phyloP scores from a whole-genome alignment of 2,797 vertebrate species.

The Discoglossus pictus region DNA sequence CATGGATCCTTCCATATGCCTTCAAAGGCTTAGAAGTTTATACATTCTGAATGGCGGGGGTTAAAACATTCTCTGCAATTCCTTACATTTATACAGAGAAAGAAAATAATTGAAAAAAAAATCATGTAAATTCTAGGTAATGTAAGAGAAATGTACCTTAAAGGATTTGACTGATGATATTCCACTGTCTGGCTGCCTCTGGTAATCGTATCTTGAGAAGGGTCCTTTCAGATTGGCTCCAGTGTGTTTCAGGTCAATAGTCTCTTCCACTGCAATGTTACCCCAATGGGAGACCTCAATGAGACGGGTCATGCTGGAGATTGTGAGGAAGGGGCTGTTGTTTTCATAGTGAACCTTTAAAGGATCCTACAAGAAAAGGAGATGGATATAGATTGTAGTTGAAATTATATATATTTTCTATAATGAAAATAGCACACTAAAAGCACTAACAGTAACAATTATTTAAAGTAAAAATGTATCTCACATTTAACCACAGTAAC shows the following conservation, averaged over 20 bases:
- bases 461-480: no score
- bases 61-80: no score
- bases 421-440: no score
- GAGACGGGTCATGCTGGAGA: conserved; percentile 88
- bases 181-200: conserved; percentile 96
- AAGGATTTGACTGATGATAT: conserved; percentile 98
- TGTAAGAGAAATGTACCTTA: no score
- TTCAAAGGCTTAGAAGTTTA: no score
- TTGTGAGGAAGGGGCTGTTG: conserved; percentile 93
- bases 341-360: conserved; percentile 97
- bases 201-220: conserved; percentile 97
- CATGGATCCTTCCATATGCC: no score
- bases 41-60: neutral
- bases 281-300: conserved; percentile 99
- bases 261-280: conserved; percentile 97
- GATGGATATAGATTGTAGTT: conserved; percentile 17
- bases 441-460: no score
- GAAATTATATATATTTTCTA: no score
- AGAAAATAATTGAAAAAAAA: no score
- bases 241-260: conserved; percentile 91
- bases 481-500: no score
- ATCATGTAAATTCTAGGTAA: neutral
- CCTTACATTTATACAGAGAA: no score
- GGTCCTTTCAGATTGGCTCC: conserved; percentile 91
- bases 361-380: conserved; percentile 78